Conservation (phyloP, 2,113 vertebrate species). For the Syngnathoides biaculeatus region DNA sequence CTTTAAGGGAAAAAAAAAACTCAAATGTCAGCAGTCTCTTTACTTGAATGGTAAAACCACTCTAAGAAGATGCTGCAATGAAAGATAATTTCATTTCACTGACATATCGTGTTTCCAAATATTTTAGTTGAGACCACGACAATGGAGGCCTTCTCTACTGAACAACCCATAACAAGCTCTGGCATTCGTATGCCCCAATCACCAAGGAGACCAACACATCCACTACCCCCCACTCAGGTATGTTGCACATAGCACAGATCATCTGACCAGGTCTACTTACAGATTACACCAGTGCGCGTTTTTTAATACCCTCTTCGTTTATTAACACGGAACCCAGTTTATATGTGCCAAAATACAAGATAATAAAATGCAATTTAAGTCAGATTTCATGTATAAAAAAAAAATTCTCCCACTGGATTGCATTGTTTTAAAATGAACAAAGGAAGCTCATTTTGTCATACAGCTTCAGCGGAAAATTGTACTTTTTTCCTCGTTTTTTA, state of each 20-base stretch:
- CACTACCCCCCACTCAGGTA: slow-evolving; percentile 86
- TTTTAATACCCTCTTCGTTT: not conserved
- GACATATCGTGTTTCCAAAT: not conserved
- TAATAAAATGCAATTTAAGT: not conserved
- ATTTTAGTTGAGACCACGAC: slow-evolving; percentile 76
- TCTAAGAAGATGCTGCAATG: not conserved
- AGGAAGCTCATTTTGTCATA: no score
- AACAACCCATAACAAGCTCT: slow-evolving; percentile 83
- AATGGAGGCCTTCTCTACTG: slow-evolving; percentile 79
- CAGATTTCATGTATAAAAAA: not conserved
- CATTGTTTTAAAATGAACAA: not conserved
- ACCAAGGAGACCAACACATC: slow-evolving; percentile 81
- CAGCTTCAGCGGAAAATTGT: not conserved
- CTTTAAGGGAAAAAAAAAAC: not conserved
- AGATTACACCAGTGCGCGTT: not conserved
- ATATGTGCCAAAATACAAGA: not conserved
- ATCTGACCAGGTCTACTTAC: not conserved
- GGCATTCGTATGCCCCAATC: slow-evolving; percentile 84
- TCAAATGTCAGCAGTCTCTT: not conserved
- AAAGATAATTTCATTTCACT: not conserved
- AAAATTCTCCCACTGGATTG: not conserved
- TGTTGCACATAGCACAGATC: slow-evolving; percentile 17
- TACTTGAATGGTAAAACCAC: not conserved
- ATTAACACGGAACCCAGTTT: not conserved
- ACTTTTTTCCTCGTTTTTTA: not conserved